A percentile compares a stretch with the other conserved stretches of the same genome.
Conservation (phyloP, 2,113 vertebrate species). For the Oreamnos americanus region DNA sequence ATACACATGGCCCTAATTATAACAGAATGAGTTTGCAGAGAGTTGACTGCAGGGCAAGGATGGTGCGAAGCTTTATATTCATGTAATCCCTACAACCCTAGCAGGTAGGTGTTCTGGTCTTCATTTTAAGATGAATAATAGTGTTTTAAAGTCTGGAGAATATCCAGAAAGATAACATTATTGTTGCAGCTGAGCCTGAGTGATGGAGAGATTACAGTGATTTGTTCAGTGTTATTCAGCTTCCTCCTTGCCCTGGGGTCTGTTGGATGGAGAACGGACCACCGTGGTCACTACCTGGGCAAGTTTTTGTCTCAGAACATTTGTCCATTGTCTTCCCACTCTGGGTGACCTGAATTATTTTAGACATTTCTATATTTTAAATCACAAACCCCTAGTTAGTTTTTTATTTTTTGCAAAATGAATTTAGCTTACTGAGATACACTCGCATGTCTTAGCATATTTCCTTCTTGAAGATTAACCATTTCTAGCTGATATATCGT, state of each 20-base stretch:
- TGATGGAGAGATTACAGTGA: background rate
- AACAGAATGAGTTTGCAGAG: background rate
- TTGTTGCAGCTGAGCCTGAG: background rate
- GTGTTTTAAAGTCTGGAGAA: background rate
- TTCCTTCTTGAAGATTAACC: background rate
- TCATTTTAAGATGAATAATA: background rate
- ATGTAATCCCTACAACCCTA: background rate
- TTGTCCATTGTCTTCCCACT: background rate
- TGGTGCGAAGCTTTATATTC: background rate
- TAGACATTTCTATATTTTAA: background rate
- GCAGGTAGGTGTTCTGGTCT: background rate
- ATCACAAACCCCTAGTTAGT: background rate
- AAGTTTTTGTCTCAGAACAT: background rate
- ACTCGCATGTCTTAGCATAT: background rate
- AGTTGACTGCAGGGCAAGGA: background rate
- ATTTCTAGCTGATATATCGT: background rate
- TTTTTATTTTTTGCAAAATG: background rate
- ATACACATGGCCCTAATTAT: rapidly evolving
- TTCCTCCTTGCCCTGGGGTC: background rate
- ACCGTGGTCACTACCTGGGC: too few species aligned
- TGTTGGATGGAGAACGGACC: background rate
- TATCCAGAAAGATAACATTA: background rate
- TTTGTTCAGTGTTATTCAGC: background rate
- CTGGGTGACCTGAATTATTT: background rate
- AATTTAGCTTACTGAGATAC: background rate